A percentile compares a stretch with the other conserved stretches of the same genome.
Conservation (phyloP, 1,140 invertebrate species). For the Drosophila hydei region DNA sequence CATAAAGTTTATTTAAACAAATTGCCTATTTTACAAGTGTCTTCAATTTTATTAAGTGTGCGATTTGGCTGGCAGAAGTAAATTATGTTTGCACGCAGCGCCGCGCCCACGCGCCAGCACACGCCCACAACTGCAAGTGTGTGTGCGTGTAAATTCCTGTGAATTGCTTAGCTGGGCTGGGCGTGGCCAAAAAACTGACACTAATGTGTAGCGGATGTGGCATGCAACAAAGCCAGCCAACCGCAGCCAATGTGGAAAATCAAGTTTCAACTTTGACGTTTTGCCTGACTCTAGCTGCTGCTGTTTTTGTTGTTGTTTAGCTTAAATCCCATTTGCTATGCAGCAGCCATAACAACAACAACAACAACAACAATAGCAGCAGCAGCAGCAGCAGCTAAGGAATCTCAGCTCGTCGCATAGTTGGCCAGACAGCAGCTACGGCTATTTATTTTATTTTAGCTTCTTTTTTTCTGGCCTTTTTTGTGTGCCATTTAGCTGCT, state of each 20-base stretch:
- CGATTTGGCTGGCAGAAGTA: constrained; percentile 47
- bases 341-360: constrained; percentile 26
- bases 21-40: constrained; percentile 82
- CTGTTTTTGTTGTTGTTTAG: constrained; percentile 5
- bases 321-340: constrained; percentile 2
- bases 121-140: constrained; percentile 3
- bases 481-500: constrained; percentile 66
- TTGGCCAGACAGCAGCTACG: constrained; percentile 32
- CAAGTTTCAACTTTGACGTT: constrained; percentile 74
- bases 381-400: constrained; percentile 38
- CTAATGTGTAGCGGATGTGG: constrained; percentile 48
- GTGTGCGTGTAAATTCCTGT: not conserved
- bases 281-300: constrained; percentile 43
- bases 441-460: constrained; percentile 43
- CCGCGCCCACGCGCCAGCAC: not conserved
- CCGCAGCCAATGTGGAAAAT: constrained; percentile 51
- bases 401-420: constrained; percentile 60
- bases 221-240: constrained; percentile 29
- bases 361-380: constrained; percentile 6
- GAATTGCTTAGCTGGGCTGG: constrained; percentile 2
- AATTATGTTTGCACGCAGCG: constrained; percentile 27
- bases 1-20: constrained; percentile 83
- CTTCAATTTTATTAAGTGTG: constrained; percentile 82
- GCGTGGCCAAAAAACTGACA: constrained; percentile 56
- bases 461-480: constrained; percentile 41